Percentiles rank a stretch among this genome's conserved stretches.
These are phyloP conservation scores for Astropecten irregularis DNA, from an alignment of 53 echinoderm and acorn worm species.

Conservation along the genomic window DNA sequence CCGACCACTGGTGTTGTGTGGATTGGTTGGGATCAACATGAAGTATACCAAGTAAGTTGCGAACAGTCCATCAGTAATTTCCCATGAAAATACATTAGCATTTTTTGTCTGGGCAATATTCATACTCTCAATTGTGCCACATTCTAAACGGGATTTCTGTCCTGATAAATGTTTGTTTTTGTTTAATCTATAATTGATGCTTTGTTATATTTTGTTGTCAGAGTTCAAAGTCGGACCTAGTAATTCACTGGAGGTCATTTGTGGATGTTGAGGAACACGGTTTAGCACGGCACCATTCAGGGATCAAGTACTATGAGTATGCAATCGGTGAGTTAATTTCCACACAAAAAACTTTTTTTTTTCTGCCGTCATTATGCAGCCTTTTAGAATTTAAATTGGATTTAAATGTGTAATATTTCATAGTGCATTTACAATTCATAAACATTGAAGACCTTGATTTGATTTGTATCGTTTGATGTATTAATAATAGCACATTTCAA, in stretches of 20 bases:
- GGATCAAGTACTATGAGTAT: slow-evolving; percentile 14
- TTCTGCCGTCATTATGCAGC: too few relatives aligned
- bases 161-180: too few relatives aligned
- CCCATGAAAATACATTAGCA: neutral
- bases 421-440: too few relatives aligned
- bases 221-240: neutral
- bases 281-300: slow-evolving; percentile 7
- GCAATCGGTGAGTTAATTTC: slow-evolving; percentile 25
- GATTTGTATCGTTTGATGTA: too few relatives aligned
- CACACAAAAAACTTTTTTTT: too few relatives aligned
- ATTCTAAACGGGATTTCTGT: too few relatives aligned
- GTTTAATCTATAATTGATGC: neutral
- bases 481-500: too few relatives aligned
- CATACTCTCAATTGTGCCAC: neutral
- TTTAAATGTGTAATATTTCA: too few relatives aligned
- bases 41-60: slow-evolving; percentile 33
- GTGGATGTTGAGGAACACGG: slow-evolving; percentile 50
- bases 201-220: neutral
- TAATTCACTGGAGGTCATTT: slow-evolving; percentile 26
- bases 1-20: slow-evolving; percentile 48
- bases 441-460: too few relatives aligned
- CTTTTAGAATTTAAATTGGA: too few relatives aligned
- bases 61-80: neutral
- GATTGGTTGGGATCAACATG: slow-evolving; percentile 50
- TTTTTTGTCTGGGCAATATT: neutral